Evolutionary conservation across 2,113 vertebrate genomes (phyloP).

Genomic region (Alethe castanea): DNA sequence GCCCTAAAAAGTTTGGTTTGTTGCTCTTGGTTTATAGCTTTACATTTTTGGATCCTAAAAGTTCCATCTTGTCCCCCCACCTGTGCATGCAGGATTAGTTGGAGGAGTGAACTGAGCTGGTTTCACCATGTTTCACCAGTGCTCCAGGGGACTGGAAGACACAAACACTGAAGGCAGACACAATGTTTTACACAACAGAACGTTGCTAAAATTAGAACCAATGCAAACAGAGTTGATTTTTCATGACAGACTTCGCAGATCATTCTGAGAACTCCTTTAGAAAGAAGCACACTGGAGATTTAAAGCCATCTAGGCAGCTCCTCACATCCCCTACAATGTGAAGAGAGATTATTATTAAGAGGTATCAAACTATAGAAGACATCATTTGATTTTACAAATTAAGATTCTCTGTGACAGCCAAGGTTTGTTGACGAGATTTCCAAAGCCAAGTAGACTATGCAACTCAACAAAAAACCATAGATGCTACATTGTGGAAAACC

Average conservation of each 20-base stretch:
- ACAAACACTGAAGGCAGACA: background rate
- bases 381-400: background rate
- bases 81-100: background rate
- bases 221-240: background rate
- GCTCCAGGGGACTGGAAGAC: background rate
- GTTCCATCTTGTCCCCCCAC: background rate
- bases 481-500: background rate
- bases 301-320: background rate
- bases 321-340: background rate
- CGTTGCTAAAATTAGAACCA: background rate
- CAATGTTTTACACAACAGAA: background rate
- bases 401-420: background rate
- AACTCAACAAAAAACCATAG: background rate
- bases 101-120: background rate
- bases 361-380: background rate
- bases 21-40: background rate
- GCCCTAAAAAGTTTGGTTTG: background rate
- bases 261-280: background rate
- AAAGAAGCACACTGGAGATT: background rate
- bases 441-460: background rate
- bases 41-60: background rate
- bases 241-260: background rate
- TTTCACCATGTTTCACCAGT: background rate
- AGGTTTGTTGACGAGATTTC: background rate
- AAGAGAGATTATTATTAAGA: background rate